Conservation (phyloP, 1,140 invertebrate genomes). For the Bombus waltoni region DNA sequence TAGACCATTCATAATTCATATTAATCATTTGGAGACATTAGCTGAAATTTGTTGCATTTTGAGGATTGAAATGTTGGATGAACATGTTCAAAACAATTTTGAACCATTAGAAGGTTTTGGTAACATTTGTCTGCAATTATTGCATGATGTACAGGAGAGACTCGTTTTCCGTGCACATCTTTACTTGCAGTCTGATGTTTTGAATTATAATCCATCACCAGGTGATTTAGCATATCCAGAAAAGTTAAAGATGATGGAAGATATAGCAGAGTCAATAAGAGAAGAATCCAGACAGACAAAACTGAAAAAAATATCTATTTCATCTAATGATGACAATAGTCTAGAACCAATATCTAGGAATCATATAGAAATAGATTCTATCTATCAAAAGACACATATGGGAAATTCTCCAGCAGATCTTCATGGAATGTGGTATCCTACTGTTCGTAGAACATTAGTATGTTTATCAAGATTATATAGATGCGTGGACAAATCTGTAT, state of each 20-base stretch:
- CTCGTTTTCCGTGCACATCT: conserved; percentile 98
- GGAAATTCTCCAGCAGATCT: conserved; percentile 94
- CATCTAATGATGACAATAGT: conserved; percentile 68
- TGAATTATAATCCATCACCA: conserved; percentile 93
- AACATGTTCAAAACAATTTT: conserved; percentile 93
- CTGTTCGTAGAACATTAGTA: conserved; percentile 95
- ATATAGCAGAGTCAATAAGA: conserved; percentile 79
- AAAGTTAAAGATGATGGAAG: conserved; percentile 98
- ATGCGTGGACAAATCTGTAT: conserved; percentile 97
- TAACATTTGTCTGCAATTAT: conserved; percentile 91
- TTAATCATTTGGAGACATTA: conserved; percentile 98
- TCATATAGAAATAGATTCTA: conserved; percentile 77
- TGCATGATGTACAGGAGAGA: conserved; percentile 98
- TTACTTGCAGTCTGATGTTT: conserved; percentile 96
- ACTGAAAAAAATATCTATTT: conserved; percentile 77
- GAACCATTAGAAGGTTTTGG: conserved; percentile 92
- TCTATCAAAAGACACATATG: conserved; percentile 72
- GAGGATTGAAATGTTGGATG: conserved; percentile 96
- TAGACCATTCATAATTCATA: conserved; percentile 97
- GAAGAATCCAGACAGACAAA: conserved; percentile 76
- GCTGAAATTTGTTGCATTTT: conserved; percentile 98
- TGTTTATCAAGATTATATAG: conserved; percentile 97
- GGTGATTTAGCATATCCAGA: conserved; percentile 99
- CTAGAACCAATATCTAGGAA: conserved; percentile 73
- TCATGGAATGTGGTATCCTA: conserved; percentile 99